Base-by-base conservation (phyloP, 1,140 invertebrate genomes). In the Orius laevigatus region DNA sequence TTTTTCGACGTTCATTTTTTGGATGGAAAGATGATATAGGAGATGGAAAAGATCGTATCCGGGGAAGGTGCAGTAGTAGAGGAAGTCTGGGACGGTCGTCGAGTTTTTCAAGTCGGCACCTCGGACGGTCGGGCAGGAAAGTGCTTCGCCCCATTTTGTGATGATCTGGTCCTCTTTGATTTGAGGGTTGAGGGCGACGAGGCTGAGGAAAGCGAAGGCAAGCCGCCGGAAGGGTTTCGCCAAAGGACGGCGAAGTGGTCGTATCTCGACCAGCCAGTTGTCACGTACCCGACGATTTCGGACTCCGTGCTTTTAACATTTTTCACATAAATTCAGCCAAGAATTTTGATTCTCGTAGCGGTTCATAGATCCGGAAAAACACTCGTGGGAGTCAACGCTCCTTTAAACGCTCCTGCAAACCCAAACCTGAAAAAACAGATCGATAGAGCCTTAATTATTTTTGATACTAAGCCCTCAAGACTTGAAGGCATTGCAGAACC, bases 241-340 rank as follows among this genome's bases (percentile, higher is more conserved):
- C 75, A 77, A 3, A 80, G 58, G 5, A 75, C 65, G 12, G 74
- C 69, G 64, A 78, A 78, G 59, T 81, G 78, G 56, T 81, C 78
- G 60, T 79, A 51, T 10, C 56, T 25, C 4, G 52, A 52, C 56
- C 56, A 57, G 3, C 56, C 56, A 14, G 56, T 57, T 5, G 55
- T 31, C 15, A 55, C 50, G 9, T 55, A 50, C 9, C 56, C 56
- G 10, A 55, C 38, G 10, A 31, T 25, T n/a, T 45, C 19, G 5
- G 43, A 32, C 5, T 19, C 11, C n/a, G 20, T 14, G 10, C 51
- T 15, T 31, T 34, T 25, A 18, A 44, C 25, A 5, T 32, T 32
- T 10, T 50, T 10, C 12, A 53, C n/a, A 32, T 2, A 53, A 15
- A 6, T 43, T 44, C 40, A 57, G 42, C 56, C 56, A 57, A 1